Percentiles rank a stretch among this genome's conserved stretches.
Conservation (phyloP, 2,113 vertebrate species). For the Peromyscus maniculatus region DNA sequence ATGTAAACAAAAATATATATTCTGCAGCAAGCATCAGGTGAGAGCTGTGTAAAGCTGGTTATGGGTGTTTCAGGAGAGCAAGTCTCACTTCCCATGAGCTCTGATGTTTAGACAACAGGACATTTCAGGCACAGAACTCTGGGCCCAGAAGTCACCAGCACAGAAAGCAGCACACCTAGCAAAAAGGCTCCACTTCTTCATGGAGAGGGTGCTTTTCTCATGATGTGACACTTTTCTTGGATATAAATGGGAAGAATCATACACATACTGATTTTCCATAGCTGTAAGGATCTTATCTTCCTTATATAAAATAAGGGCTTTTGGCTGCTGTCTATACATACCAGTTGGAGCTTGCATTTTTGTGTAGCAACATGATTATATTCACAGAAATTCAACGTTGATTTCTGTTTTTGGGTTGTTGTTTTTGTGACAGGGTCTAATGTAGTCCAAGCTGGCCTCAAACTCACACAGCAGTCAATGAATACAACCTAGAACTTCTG, state of each 20-base stretch:
- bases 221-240: not conserved
- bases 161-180: accelerated
- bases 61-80: too few relatives aligned
- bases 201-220: not conserved
- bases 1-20: too few relatives aligned
- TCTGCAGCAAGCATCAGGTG: too few relatives aligned
- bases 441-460: not conserved
- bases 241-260: not conserved
- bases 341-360: not conserved
- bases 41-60: too few relatives aligned
- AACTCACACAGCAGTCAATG: not conserved
- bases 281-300: not conserved
- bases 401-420: not conserved
- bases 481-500: not conserved
- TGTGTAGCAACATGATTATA: not conserved
- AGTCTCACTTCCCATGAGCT: too few relatives aligned
- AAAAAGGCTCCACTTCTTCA: too few relatives aligned
- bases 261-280: not conserved
- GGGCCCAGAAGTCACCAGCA: not conserved
- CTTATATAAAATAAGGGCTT: not conserved
- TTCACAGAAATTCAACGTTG: not conserved
- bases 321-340: not conserved
- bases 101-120: too few relatives aligned
- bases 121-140: not conserved
- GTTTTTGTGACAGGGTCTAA: not conserved